Base-by-base conservation (phyloP, 2,797 vertebrate species). In the Tenualosa ilisha region DNA sequence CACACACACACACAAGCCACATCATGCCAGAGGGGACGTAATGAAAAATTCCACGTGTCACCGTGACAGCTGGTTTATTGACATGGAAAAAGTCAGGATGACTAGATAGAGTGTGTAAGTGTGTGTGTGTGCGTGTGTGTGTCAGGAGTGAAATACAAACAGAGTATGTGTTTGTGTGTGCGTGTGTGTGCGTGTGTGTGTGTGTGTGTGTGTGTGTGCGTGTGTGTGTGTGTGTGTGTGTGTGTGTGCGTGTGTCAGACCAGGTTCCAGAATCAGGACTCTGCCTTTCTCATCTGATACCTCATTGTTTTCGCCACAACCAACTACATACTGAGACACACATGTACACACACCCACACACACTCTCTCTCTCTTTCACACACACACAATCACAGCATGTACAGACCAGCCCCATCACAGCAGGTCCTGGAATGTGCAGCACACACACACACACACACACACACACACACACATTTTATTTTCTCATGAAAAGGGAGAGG, bases 41-140 rank as follows among this genome's bases (percentile, higher is more conserved):
- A 93, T 92, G 93, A 94, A 92, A 94, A 90, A 95, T 95, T 94
- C 94, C 93, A 93, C 92, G 49, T 43, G 43, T 83, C 24, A 84
- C 72, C 82, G 43, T 83, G 83, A 83, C 11, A 2, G 59, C 61
- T 40, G 37, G 22, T 83, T 84, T 87, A 68, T 40, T 54, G 72
- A 82, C 0, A 59, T 50, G 56, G 51, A 59, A 54, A 54, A 50
- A 82, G 17, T 65, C 84, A 50, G 85, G 53, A 9, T 84, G 56
- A 84, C 75, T 1, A n/a, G 3, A 53, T 51, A 83, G 88, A 26
- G n/a, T 84, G 51, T 82, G 72, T 37, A 40, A 50, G 24, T 51
- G 65, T 37, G 65, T 22, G 24, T 65, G 37, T 72, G 63, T 24
- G 61, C 31, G 65, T 37, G 65, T 22, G 24, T 65, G 37, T 72